These are phyloP conservation scores for Marcusenius ussheri DNA, from an alignment of 2,113 vertebrate species.

Conservation along the genomic window DNA sequence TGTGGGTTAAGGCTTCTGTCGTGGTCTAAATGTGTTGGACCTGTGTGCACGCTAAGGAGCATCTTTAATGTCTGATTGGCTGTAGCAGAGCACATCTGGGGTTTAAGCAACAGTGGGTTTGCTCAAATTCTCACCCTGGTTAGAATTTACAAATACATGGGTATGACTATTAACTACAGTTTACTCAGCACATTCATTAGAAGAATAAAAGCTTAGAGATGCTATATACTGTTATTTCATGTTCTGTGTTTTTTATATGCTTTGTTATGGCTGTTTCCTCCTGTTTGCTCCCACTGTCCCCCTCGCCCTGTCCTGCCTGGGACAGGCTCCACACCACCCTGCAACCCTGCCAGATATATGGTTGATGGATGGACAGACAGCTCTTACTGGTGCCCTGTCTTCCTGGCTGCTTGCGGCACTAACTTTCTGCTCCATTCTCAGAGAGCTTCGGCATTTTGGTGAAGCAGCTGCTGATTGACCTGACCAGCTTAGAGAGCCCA, in stretches of 20 bases:
- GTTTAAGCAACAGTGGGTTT: not conserved
- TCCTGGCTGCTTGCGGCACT: not conserved
- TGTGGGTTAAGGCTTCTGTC: not conserved
- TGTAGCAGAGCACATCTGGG: not conserved
- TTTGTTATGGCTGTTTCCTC: not conserved
- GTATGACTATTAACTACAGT: not conserved
- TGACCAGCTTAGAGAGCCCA: conserved; percentile 69
- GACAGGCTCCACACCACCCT: not conserved
- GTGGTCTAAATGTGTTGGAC: not conserved
- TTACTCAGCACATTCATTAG: not conserved
- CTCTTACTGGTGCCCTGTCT: too few species aligned
- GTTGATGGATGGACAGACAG: not conserved
- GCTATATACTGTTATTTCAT: not conserved
- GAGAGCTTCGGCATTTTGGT: conserved; percentile 70
- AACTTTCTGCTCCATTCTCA: not conserved
- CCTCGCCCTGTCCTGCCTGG: not conserved
- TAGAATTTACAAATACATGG: not conserved
- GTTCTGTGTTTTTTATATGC: not conserved
- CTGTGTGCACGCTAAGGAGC: not conserved
- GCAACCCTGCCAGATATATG: not conserved
- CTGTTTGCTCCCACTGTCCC: not conserved
- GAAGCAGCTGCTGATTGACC: conserved; percentile 75
- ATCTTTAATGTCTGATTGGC: not conserved
- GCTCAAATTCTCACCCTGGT: not conserved
- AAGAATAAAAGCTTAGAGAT: not conserved